Percentiles rank a stretch among this genome's conserved stretches.
These are phyloP conservation scores for Clangula hyemalis DNA, from an alignment of 2,797 vertebrate species.

Conservation along the genomic window DNA sequence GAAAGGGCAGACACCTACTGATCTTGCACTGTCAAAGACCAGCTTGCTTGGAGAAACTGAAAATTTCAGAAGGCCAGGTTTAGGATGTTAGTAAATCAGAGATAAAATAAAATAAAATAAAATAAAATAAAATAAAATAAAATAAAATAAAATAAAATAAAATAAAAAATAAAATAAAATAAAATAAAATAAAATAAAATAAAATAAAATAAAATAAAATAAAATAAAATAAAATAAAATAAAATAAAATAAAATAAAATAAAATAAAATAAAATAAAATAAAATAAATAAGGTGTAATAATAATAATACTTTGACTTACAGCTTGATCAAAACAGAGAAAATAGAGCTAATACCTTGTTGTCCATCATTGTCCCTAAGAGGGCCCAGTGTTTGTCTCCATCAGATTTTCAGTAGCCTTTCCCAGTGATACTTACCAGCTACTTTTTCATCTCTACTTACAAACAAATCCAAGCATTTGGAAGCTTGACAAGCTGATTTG, in stretches of 20 bases:
- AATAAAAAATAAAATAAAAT: too few relatives aligned
- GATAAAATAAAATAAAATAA: too few relatives aligned
- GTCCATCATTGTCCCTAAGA: neutral
- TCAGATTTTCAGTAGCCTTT: neutral
- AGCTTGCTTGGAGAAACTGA: neutral
- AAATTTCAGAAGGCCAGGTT: neutral
- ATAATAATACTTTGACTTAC: neutral
- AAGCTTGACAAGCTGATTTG: neutral
- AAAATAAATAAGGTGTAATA: too few relatives aligned
- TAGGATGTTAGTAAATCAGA: neutral
- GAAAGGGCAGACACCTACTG: neutral
- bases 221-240: too few relatives aligned
- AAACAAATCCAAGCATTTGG: neutral
- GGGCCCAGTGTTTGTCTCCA: neutral
- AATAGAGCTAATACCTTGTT: neutral
- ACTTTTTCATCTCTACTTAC: neutral
- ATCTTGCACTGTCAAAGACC: neutral
- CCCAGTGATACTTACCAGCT: neutral
- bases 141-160: too few relatives aligned
- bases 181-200: too few relatives aligned
- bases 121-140: neutral
- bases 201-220: too few relatives aligned
- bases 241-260: neutral
- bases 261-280: too few relatives aligned
- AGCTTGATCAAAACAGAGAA: neutral